Conservation (phyloP, 2,797 vertebrate species). For the Sciurus vulgaris region DNA sequence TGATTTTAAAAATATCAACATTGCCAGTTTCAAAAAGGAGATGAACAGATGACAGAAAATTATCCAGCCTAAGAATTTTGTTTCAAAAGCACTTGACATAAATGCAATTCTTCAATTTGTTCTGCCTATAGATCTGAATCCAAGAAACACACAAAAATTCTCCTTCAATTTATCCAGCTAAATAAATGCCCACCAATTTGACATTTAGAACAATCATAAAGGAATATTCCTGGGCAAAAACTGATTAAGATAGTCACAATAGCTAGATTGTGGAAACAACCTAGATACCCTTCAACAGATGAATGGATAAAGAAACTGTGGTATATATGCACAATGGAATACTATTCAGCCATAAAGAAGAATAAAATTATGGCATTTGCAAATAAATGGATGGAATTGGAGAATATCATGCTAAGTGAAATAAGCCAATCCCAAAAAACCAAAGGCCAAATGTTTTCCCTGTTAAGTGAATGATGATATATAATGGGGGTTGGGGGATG, state of each 20-base stretch:
- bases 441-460: too few relatives aligned
- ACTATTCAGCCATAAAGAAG: too few relatives aligned
- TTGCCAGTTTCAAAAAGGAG: background rate
- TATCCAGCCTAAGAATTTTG: background rate
- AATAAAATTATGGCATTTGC: too few relatives aligned
- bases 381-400: too few relatives aligned
- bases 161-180: background rate
- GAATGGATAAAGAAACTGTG: too few relatives aligned
- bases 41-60: background rate
- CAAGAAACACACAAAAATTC: background rate
- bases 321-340: too few relatives aligned
- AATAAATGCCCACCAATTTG: background rate
- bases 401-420: too few relatives aligned
- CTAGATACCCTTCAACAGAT: too few relatives aligned
- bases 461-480: too few relatives aligned
- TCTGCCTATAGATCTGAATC: background rate
- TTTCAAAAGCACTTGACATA: background rate
- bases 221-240: background rate
- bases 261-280: too few relatives aligned
- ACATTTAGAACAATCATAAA: background rate
- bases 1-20: constrained; percentile 4
- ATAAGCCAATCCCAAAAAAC: too few relatives aligned
- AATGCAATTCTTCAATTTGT: background rate
- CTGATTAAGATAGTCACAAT: background rate
- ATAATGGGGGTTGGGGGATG: too few relatives aligned